Evolutionary conservation across 2,113 vertebrate species (phyloP).

Genomic region (Zosterops japonicus): DNA sequence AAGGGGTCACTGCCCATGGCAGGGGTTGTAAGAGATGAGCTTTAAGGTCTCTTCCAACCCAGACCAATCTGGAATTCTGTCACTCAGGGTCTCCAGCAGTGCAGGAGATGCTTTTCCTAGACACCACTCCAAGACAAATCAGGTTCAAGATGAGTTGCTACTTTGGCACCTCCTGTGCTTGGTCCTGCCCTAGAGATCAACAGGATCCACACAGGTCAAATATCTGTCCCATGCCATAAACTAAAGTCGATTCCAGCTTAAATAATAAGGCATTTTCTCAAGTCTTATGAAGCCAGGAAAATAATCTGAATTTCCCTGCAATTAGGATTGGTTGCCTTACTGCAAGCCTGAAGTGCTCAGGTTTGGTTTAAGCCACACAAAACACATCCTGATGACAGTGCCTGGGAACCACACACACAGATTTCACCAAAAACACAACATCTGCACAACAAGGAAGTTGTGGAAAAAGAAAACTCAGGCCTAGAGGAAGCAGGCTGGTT

Average conservation of each 20-base stretch:
- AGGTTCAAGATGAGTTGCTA: not conserved
- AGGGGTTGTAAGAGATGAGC: not conserved
- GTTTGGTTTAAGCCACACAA: not conserved
- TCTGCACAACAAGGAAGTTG: not conserved
- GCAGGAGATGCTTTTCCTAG: not conserved
- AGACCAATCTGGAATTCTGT: not conserved
- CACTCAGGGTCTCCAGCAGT: not conserved
- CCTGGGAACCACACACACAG: not conserved
- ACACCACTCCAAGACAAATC: fast-evolving
- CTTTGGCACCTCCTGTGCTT: not conserved
- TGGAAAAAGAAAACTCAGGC: not conserved
- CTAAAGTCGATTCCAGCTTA: not conserved
- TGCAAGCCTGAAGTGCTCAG: not conserved
- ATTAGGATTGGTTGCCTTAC: not conserved
- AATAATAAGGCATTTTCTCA: not conserved
- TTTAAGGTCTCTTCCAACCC: not conserved
- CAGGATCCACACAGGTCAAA: not conserved
- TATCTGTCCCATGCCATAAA: fast-evolving
- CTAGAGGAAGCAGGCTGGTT: not conserved
- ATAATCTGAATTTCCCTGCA: not conserved
- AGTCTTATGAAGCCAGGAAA: not conserved
- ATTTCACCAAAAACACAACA: not conserved
- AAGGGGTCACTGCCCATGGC: not conserved
- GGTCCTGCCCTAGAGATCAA: not conserved
- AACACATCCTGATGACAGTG: fast-evolving